Evolutionary conservation across 1,140 invertebrate species (phyloP), one percentile per base, ranked within the genome.

Genomic region (Tetragonula clypearis): DNA sequence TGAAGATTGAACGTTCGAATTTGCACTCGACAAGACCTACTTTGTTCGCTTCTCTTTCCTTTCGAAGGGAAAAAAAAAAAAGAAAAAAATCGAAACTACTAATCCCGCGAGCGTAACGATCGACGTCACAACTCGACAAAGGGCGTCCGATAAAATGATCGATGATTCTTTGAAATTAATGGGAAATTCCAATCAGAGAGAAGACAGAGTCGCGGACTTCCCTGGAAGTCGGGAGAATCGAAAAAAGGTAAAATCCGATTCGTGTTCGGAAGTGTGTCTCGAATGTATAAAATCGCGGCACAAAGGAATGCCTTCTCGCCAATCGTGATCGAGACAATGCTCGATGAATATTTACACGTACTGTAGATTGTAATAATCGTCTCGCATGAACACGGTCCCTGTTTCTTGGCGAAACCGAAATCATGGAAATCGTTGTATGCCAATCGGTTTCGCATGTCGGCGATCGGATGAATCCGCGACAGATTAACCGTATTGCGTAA

Each of bases 271-370:
- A 68, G 41, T 56, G 41, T n/a, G 60, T 14, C 15, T 17, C 21
- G 69, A 81, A 81, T 72, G 26, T 19, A 65, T 65, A 75, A 62
- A 82, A 75, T 23, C 41, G 41, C 74, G 41, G 17, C n/a, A 71
- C 23, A 65, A 15, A 21, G 41, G 41, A 49, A 9, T 49, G 41
- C 41, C 41, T 49, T 49, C 8, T 49, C 41, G 6, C 41, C 41
- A 75, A 68, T 49, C 60, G 56, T 56, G 19, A 35, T 35, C 21
- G 2, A 56, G 30, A 68, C 73, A 68, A 66, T 76, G 72, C 21
- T 21, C 35, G 49, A 55, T 77, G 72, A 82, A 76, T 82, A 82
- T 82, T 65, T 58, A 75, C 21, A 19, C 41, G 11, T 19, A 35
- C 35, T 35, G 35, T 35, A n/a, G 12, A 49, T 21, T 30, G 9